Conservation (phyloP, 2,797 vertebrate genomes). For the Acrossocheilus wenchowensis region DNA sequence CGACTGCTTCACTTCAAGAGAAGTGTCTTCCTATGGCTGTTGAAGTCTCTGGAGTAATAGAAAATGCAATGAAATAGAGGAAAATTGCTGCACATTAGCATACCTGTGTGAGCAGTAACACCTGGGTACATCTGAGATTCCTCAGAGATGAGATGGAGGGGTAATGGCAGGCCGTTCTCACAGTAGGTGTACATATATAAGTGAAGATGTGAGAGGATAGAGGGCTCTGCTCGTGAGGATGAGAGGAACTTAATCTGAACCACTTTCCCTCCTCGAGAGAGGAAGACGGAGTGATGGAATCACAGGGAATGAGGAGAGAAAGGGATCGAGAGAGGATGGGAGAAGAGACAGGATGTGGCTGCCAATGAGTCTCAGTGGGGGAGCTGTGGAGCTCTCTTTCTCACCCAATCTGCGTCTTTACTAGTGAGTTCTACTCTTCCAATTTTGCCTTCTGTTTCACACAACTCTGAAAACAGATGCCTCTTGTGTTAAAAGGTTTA, state of each 20-base stretch:
- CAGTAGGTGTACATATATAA: constrained; percentile 52
- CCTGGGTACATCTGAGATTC: constrained; percentile 59
- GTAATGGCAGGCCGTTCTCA: constrained; percentile 55
- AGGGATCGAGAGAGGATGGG: constrained; percentile 15
- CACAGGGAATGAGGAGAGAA: constrained; percentile 56
- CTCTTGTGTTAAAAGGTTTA: constrained; percentile 5
- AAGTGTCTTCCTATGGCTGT: background rate
- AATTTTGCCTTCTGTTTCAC: constrained; percentile 46
- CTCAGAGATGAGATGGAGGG: constrained; percentile 54
- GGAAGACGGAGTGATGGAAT: constrained; percentile 61
- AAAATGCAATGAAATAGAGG: constrained; percentile 28
- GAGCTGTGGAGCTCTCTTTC: constrained; percentile 46
- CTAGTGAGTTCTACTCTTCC: constrained; percentile 23
- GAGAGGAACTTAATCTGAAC: constrained; percentile 50
- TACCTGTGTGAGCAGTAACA: constrained; percentile 43
- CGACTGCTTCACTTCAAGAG: background rate
- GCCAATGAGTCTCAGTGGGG: constrained; percentile 52
- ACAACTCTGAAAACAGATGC: constrained; percentile 15
- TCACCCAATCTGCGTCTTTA: constrained; percentile 32
- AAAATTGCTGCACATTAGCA: constrained; percentile 32
- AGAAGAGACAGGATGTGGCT: constrained; percentile 41
- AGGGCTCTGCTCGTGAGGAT: constrained; percentile 26
- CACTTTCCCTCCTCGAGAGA: constrained; percentile 30
- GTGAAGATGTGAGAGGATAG: constrained; percentile 48
- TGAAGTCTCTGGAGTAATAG: constrained; percentile 26